Conservation (phyloP, 2,113 vertebrate genomes). For the Leucoraja erinaceus region DNA sequence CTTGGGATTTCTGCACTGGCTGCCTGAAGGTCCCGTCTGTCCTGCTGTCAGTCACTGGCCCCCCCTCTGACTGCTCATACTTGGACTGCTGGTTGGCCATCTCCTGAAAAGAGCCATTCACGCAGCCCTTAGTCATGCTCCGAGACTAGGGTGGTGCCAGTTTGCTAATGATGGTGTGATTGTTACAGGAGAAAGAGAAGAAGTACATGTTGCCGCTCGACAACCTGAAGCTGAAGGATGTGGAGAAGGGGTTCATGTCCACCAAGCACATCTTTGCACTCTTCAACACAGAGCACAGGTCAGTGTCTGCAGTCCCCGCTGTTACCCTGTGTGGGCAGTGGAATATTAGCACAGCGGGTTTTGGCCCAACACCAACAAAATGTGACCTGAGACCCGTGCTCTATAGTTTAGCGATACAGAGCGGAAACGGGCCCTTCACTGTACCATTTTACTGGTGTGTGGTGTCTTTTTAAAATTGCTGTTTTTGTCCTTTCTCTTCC, state of each 20-base stretch:
- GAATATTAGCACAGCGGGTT: background rate
- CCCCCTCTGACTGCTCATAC: too few species aligned
- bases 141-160: too few species aligned
- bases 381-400: background rate
- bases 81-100: too few species aligned
- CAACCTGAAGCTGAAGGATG: conserved; percentile 84
- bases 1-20: too few species aligned
- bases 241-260: conserved; percentile 97
- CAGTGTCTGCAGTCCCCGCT: conserved; percentile 41
- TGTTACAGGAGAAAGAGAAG: conserved; percentile 87
- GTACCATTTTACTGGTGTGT: too few species aligned
- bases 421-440: too few species aligned
- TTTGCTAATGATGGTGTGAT: background rate
- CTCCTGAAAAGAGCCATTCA: too few species aligned
- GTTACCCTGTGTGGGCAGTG: background rate
- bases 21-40: too few species aligned
- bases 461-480: too few species aligned
- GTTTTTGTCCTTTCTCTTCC: too few species aligned
- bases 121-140: too few species aligned
- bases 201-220: conserved; percentile 95
- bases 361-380: background rate
- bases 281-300: conserved; percentile 96
- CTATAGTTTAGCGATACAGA: background rate
- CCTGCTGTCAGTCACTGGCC: too few species aligned
- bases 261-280: conserved; percentile 87